Evolutionary conservation across 2,888 invertebrate species (phyloP).

Genomic region (Lasioglossum pauxillum): DNA sequence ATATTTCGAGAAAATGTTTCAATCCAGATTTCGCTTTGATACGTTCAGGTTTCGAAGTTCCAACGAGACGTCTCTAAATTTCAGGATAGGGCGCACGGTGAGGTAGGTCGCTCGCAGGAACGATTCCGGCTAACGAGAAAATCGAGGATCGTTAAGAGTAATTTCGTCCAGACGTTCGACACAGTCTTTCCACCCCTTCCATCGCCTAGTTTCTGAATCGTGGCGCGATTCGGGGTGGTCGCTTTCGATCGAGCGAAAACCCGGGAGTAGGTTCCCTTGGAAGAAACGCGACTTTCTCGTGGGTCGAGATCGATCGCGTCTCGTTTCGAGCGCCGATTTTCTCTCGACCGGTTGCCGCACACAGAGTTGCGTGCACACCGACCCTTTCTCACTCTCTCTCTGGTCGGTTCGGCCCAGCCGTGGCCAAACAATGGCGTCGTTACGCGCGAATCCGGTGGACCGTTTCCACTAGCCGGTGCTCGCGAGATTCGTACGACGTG

Average conservation of each 20-base stretch:
- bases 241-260: background rate
- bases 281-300: background rate
- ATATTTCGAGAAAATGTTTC: background rate
- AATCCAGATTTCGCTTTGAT: background rate
- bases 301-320: slow-evolving; percentile 1
- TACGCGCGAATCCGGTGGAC: slow-evolving; percentile 16
- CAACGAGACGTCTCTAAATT: background rate
- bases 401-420: background rate
- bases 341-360: background rate
- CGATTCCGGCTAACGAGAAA: slow-evolving; percentile 79
- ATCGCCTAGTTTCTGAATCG: background rate
- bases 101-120: slow-evolving; percentile 67
- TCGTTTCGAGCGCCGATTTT: slow-evolving; percentile 1
- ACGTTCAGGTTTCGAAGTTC: background rate
- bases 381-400: background rate
- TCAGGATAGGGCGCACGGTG: slow-evolving; percentile 19
- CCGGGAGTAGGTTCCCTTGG: background rate
- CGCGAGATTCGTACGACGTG: slow-evolving; percentile 18
- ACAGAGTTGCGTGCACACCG: background rate
- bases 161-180: slow-evolving; percentile 75
- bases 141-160: slow-evolving; percentile 80
- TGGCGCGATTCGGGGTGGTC: background rate
- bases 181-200: slow-evolving; percentile 59
- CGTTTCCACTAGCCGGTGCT: background rate
- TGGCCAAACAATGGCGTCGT: slow-evolving; percentile 25